A percentile compares a stretch with the other conserved stretches of the same genome.
Evolutionary conservation across 1,140 invertebrate genomes (phyloP).

Genomic region (Heliconius eleuchia): DNA sequence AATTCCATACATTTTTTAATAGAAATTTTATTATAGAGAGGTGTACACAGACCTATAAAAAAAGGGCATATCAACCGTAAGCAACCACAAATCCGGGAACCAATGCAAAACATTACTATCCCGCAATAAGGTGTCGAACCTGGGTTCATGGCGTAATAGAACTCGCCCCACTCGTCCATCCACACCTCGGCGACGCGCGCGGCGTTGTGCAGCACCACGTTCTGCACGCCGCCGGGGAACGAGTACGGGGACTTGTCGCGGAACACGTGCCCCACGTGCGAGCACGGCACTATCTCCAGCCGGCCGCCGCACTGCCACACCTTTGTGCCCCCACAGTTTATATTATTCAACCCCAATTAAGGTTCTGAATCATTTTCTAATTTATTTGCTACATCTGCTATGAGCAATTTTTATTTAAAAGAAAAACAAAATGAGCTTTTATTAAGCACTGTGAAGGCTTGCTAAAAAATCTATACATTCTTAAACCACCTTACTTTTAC

Average conservation of each 20-base stretch:
- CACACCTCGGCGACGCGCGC: conserved; percentile 98
- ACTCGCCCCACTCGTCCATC: conserved; percentile 99
- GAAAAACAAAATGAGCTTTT: too few relatives aligned
- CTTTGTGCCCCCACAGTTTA: conserved; percentile 81
- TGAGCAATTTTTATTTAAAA: background rate
- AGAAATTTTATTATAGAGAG: too few relatives aligned
- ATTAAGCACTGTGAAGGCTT: background rate
- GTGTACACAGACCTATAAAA: too few relatives aligned
- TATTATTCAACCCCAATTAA: conserved; percentile 22
- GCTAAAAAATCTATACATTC: background rate
- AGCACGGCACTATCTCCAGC: conserved; percentile 97
- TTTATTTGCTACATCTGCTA: background rate
- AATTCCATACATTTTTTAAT: too few relatives aligned
- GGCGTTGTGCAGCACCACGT: conserved; percentile 97
- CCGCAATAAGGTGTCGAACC: conserved; percentile 84
- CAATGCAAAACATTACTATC: conserved; percentile 41
- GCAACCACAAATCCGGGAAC: background rate
- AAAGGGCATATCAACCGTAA: too few relatives aligned
- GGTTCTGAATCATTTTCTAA: background rate
- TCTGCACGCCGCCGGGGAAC: conserved; percentile 98
- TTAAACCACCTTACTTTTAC: background rate
- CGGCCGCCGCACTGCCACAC: conserved; percentile 98
- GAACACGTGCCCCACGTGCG: conserved; percentile 99
- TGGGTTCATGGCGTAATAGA: conserved; percentile 99
- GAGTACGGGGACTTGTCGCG: conserved; percentile 99